Percentiles rank a stretch among this genome's conserved stretches.
These are phyloP conservation scores for Vulpes lagopus DNA, from an alignment of 2,113 vertebrate genomes.

Conservation along the genomic window DNA sequence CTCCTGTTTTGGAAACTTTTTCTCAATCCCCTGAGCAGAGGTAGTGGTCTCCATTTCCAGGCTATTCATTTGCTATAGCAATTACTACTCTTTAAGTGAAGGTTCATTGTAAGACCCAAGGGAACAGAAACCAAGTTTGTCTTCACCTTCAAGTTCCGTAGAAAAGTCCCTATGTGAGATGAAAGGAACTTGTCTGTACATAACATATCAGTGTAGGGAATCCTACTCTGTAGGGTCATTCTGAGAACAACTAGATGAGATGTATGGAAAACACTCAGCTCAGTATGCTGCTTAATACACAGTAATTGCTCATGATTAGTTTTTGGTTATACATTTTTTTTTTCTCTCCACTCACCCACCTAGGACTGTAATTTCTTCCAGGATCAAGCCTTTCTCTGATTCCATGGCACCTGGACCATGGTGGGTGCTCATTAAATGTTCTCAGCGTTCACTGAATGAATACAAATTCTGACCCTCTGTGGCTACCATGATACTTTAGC, in stretches of 20 bases:
- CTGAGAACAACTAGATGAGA: not conserved
- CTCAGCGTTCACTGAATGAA: not conserved
- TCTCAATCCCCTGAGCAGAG: not conserved
- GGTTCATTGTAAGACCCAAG: not conserved
- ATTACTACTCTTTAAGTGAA: not conserved
- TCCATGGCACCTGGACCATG: not conserved
- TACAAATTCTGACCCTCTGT: accelerated
- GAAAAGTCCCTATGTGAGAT: not conserved
- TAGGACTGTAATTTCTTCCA: not conserved
- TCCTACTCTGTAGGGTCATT: not conserved
- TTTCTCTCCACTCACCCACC: not conserved
- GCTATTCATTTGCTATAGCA: not conserved
- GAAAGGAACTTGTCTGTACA: accelerated
- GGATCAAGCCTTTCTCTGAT: not conserved
- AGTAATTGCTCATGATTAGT: not conserved
- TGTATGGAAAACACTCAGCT: not conserved
- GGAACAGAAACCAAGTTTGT: not conserved
- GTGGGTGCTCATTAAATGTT: not conserved
- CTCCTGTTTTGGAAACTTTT: not conserved
- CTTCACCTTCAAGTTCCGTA: too few relatives aligned
- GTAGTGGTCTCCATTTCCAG: not conserved
- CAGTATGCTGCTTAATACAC: not conserved
- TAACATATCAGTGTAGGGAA: not conserved
- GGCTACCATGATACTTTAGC: not conserved
- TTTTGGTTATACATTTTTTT: not conserved